These are phyloP conservation scores for Todiramphus saurophagus DNA, from an alignment of 2,113 vertebrate species.

Conservation along the genomic window DNA sequence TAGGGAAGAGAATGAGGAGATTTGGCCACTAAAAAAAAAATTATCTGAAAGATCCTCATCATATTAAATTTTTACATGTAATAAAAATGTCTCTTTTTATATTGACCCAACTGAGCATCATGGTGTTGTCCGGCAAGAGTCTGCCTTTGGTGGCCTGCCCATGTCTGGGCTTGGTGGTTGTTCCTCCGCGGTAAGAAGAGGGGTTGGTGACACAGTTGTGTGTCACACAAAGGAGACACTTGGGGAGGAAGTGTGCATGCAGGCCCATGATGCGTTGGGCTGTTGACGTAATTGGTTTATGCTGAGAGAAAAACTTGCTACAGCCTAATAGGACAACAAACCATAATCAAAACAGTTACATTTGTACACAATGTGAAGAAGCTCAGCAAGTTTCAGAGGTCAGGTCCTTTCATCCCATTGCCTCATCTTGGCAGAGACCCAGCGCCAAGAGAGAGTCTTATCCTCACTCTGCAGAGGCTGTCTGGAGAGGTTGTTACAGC, in stretches of 20 bases:
- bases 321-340: not conserved
- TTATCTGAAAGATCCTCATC: not conserved
- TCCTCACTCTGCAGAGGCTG: not conserved
- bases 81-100: not conserved
- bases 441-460: not conserved
- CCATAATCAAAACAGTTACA: conserved; percentile 39
- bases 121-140: not conserved
- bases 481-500: not conserved
- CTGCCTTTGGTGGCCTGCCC: not conserved
- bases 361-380: not conserved
- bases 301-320: not conserved
- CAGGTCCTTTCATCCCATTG: not conserved
- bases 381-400: conserved; percentile 29
- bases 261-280: fast-evolving
- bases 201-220: too few species aligned
- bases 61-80: not conserved
- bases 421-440: not conserved
- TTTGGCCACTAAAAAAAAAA: not conserved
- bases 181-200: not conserved
- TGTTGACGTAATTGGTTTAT: conserved; percentile 29
- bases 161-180: not conserved
- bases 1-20: not conserved
- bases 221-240: not conserved
- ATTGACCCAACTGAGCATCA: not conserved
- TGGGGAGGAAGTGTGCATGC: not conserved